Evolutionary conservation across 30 jellyfish, hydroid and myxozoan genomes (phyloP), one percentile per base, ranked within the genome.

Genomic region (Chrysaora quinquecirrha): DNA sequence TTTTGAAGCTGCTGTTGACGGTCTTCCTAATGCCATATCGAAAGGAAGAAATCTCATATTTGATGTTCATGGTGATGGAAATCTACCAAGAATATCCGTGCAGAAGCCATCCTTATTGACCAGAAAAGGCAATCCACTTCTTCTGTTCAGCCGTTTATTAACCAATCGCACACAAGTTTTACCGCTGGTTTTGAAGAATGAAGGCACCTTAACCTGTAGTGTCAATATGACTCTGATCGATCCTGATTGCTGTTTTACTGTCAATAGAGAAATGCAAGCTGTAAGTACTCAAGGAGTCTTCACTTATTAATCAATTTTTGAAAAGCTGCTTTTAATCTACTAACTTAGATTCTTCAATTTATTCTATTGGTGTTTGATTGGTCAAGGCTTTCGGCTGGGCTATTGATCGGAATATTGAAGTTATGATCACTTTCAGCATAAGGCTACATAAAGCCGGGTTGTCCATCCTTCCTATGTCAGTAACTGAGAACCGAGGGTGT

Each of bases 1-100:
- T 3, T 92, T 92, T 50, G 98, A 92, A 21, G 96, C 97, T n/a
- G 89, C 89, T 12, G 98, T 92, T 24, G 98, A 92, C 4, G 98
- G 98, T 22, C 76, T 86, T 30, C 82, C 98, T 29, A 75, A 69
- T 19, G 79, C 90, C 27, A 60, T 85, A 20, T 65, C 98, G 2
- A 92, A 82, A 60, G 89, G 95, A 32, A 83, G 94, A 20, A 76
- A 69, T 24, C 64, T 92, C 71, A 29, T 92, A 7, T 92, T 92
- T 54, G 98, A 92, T 33, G 66, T 92, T 9, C 86, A 64, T 23
- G 98, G 98, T 23, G 98, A 92, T 38, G 98, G 98, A 18, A 87
- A 85, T 34, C 89, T 92, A 0, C 98, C 98, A 29, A 64, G 96
- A 11, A 64, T 92, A 3, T 62, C 95, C 4, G 82, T 92, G 18